These are phyloP conservation scores for Epicampocera succincta DNA, from an alignment of 2,888 invertebrate genomes.

Conservation along the genomic window DNA sequence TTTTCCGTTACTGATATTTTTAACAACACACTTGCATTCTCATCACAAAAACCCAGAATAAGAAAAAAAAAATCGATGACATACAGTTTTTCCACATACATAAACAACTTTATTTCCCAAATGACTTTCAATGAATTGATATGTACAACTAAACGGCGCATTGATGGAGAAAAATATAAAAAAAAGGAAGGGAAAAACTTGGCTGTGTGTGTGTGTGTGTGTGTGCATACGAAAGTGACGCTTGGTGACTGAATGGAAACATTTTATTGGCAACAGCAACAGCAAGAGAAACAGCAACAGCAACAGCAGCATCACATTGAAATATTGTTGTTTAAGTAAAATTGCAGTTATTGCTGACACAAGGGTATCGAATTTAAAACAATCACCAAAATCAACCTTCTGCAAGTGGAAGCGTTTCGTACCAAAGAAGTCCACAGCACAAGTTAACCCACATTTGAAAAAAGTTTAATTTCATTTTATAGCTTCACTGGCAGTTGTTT, in stretches of 20 bases:
- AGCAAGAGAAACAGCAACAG: no score
- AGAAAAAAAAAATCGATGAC: constrained; percentile 45
- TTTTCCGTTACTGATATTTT: constrained; percentile 9
- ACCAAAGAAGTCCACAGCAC: background rate
- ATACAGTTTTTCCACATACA: constrained; percentile 52
- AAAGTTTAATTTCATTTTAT: constrained; percentile 37
- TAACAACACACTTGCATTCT: constrained; percentile 45
- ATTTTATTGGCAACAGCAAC: constrained; percentile 53
- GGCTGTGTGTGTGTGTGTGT: background rate
- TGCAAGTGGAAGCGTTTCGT: constrained; percentile 7
- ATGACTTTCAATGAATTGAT: constrained; percentile 61
- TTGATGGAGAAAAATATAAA: constrained; percentile 46
- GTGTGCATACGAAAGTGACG: background rate
- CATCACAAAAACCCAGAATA: background rate
- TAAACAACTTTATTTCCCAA: constrained; percentile 60
- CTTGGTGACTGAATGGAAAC: constrained; percentile 41
- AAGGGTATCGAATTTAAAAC: constrained; percentile 65
- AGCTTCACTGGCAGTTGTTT: constrained; percentile 1
- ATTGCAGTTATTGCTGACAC: constrained; percentile 75
- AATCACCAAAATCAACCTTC: constrained; percentile 43
- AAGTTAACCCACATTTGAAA: constrained; percentile 8
- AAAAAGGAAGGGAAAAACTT: background rate
- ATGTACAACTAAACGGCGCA: constrained; percentile 49
- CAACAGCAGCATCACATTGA: constrained; percentile 62
- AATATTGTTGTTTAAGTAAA: constrained; percentile 76